Evolutionary conservation across 2,113 vertebrate species (phyloP).

Genomic region (Antechinus stuartii): DNA sequence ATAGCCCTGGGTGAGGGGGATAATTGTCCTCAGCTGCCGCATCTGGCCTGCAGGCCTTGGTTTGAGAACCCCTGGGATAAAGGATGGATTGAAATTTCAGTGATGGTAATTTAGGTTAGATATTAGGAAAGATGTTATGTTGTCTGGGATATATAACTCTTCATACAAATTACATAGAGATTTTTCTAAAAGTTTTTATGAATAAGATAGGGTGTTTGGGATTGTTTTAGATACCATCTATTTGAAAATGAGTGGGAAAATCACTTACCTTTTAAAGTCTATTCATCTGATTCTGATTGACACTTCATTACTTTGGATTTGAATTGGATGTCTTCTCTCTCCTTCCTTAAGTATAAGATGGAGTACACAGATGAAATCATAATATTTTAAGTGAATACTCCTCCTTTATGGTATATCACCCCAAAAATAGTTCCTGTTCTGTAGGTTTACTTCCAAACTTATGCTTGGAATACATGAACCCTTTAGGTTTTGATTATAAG

Average conservation of each 20-base stretch:
- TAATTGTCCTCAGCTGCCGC: too few species aligned
- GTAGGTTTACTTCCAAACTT: neutral
- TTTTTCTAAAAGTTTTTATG: neutral
- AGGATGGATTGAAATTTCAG: neutral
- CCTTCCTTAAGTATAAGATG: constrained; percentile 6
- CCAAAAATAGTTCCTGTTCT: neutral
- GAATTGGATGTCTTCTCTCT: neutral
- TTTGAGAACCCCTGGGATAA: too few species aligned
- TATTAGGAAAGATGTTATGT: neutral
- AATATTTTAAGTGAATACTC: neutral
- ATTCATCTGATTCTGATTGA: neutral
- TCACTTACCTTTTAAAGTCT: neutral
- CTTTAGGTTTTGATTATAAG: neutral
- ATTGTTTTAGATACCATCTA: constrained; percentile 26
- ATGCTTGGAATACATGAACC: neutral
- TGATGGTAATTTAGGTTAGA: neutral
- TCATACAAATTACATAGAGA: neutral
- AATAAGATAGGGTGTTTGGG: neutral
- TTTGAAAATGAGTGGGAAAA: neutral
- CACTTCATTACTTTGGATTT: constrained; percentile 1
- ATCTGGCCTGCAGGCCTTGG: too few species aligned
- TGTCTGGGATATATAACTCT: neutral
- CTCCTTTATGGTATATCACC: neutral
- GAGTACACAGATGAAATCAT: neutral
- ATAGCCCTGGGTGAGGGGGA: too few species aligned